Conservation (phyloP, 2,113 vertebrate species). For the Oncorhynchus masou region DNA sequence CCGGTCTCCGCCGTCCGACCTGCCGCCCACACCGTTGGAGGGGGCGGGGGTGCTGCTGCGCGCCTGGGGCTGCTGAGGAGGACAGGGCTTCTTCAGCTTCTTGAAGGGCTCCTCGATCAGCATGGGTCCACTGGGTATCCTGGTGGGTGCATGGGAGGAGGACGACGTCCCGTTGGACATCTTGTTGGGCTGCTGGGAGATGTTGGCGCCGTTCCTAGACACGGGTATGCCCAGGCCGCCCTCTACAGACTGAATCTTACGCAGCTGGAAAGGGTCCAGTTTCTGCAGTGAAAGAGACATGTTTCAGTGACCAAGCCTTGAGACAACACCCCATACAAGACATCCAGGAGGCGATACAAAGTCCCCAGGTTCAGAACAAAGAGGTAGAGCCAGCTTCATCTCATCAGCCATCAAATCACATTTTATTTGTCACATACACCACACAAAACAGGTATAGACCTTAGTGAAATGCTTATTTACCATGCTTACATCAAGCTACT, state of each 20-base stretch:
- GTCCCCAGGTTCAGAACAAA: too few species aligned
- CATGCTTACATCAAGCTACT: too few species aligned
- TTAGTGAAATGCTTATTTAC: too few species aligned
- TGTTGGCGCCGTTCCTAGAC: conserved; percentile 53
- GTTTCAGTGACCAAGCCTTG: neutral
- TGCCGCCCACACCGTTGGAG: conserved; percentile 47
- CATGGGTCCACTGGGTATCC: conserved; percentile 42
- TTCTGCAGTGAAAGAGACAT: conserved; percentile 55
- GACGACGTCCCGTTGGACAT: conserved; percentile 62
- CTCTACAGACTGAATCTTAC: conserved; percentile 72
- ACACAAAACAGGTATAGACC: too few species aligned
- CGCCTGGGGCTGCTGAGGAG: conserved; percentile 51
- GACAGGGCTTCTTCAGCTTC: conserved; percentile 77
- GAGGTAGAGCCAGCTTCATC: too few species aligned
- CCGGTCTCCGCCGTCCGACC: conserved; percentile 49
- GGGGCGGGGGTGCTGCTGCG: conserved; percentile 60
- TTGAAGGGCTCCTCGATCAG: conserved; percentile 71
- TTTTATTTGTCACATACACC: too few species aligned
- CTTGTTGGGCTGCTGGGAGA: conserved; percentile 61
- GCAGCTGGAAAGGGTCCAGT: conserved; percentile 69
- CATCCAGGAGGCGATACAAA: too few species aligned
- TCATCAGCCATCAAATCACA: too few species aligned
- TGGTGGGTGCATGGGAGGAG: conserved; percentile 49
- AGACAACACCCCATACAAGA: neutral
- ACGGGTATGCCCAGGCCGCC: conserved; percentile 81